These are phyloP conservation scores for Brachynemurus nebulosus DNA, from an alignment of 2,888 invertebrate species.

Conservation along the genomic window DNA sequence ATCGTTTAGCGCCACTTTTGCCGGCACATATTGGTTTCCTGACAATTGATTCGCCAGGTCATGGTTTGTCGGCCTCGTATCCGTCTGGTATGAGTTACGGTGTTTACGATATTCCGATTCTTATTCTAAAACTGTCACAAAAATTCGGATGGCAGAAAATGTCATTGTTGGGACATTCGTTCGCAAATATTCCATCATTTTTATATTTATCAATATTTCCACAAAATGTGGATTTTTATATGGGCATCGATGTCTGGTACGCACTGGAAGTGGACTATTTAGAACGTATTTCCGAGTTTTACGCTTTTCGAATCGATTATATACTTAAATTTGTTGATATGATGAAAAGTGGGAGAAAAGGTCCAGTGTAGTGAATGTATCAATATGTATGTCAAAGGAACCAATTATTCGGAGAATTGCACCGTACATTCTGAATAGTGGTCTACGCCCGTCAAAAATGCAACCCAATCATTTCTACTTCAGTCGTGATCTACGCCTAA, in stretches of 20 bases:
- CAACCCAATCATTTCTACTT: slow-evolving; percentile 47
- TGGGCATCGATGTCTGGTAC: slow-evolving; percentile 41
- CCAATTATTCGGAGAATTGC: slow-evolving; percentile 44
- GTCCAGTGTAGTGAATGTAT: slow-evolving; percentile 45
- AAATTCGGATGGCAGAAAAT: slow-evolving; percentile 56
- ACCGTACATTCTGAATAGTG: slow-evolving; percentile 43
- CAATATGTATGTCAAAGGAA: slow-evolving; percentile 39
- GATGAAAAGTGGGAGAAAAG: too few relatives aligned
- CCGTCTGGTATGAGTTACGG: slow-evolving; percentile 44
- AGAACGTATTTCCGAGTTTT: slow-evolving; percentile 17
- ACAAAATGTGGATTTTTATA: slow-evolving; percentile 40
- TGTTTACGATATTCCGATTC: slow-evolving; percentile 29
- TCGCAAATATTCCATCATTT: slow-evolving; percentile 47
- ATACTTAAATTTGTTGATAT: too few relatives aligned
- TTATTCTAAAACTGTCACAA: slow-evolving; percentile 41
- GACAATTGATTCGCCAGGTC: slow-evolving; percentile 54
- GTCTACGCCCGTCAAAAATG: slow-evolving; percentile 36
- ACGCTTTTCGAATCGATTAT: slow-evolving; percentile 31
- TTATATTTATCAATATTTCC: slow-evolving; percentile 47
- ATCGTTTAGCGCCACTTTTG: slow-evolving; percentile 50
- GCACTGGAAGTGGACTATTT: slow-evolving; percentile 21
- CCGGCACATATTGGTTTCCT: slow-evolving; percentile 35
- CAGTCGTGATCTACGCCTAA: slow-evolving; percentile 50
- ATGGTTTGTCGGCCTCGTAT: slow-evolving; percentile 53
- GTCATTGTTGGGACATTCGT: slow-evolving; percentile 52